phyloP scores from a whole-genome alignment of 2,797 vertebrate genomes.

The Cynopterus sphinx region DNA sequence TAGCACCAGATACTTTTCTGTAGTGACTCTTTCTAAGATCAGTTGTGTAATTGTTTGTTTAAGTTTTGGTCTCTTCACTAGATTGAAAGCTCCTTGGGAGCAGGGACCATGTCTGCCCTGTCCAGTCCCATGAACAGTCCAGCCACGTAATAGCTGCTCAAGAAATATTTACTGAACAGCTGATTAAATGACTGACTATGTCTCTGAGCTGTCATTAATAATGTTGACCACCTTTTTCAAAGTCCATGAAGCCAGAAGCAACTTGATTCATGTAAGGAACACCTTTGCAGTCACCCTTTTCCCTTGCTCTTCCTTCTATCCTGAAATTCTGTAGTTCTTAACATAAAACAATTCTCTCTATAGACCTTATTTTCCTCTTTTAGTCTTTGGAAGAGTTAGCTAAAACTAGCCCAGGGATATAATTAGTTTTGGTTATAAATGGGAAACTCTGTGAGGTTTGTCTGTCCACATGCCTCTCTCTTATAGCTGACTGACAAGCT shows the following conservation, averaged over 20 bases:
- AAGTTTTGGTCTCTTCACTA: background rate
- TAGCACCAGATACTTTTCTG: background rate
- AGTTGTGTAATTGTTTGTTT: background rate
- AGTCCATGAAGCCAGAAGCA: background rate
- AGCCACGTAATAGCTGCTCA: background rate
- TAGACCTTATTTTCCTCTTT: constrained; percentile 7
- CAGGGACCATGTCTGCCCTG: background rate
- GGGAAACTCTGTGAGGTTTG: background rate
- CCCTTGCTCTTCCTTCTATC: background rate
- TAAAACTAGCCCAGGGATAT: background rate
- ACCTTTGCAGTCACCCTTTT: background rate
- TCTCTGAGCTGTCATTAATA: background rate
- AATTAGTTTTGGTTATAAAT: constrained; percentile 35
- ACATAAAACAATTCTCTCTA: constrained; percentile 1
- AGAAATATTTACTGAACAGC: background rate
- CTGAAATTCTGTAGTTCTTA: constrained; percentile 2
- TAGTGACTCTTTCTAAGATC: background rate
- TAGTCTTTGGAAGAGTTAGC: background rate
- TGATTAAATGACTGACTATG: background rate
- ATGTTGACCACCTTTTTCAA: background rate
- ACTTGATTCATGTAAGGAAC: background rate
- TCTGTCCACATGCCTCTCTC: background rate
- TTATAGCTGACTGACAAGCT: background rate
- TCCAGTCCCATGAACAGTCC: background rate
- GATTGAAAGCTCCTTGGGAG: background rate